A percentile compares a stretch with the other conserved stretches of the same genome.
Conservation (phyloP, 1,140 invertebrate species). For the Hylyphantes graminicola region DNA sequence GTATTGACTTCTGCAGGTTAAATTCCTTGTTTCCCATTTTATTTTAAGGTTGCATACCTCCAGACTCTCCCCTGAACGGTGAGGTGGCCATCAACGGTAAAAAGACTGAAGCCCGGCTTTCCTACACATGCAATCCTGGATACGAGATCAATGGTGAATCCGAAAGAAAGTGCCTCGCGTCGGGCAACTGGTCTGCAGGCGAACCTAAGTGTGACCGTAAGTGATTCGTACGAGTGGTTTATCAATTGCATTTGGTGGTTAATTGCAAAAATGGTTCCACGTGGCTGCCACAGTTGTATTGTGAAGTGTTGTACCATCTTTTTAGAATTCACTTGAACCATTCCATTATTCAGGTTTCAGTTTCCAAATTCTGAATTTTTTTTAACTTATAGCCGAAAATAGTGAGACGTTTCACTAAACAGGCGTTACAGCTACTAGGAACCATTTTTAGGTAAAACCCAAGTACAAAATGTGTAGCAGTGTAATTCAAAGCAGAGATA, state of each 20-base stretch:
- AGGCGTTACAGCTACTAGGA: neutral
- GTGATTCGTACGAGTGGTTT: conserved; percentile 62
- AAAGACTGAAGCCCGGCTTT: conserved; percentile 64
- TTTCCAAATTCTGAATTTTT: too few relatives aligned
- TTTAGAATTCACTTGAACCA: neutral
- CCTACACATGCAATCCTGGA: conserved; percentile 68
- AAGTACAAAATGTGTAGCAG: too few relatives aligned
- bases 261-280: too few relatives aligned
- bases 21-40: conserved; percentile 64
- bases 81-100: conserved; percentile 65
- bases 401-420: too few relatives aligned
- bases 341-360: too few relatives aligned
- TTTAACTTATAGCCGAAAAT: neutral
- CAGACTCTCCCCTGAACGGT: conserved; percentile 68
- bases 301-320: neutral
- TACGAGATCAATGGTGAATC: conserved; percentile 65
- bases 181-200: conserved; percentile 67
- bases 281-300: neutral
- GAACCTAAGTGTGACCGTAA: conserved; percentile 70
- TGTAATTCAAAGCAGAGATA: too few relatives aligned
- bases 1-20: neutral
- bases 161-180: conserved; percentile 65
- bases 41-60: conserved; percentile 69
- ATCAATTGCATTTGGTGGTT: neutral
- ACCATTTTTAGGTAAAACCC: too few relatives aligned